Conservation (phyloP, 30 jellyfish, hydroid and myxozoan species). For the Mastigias papua region DNA sequence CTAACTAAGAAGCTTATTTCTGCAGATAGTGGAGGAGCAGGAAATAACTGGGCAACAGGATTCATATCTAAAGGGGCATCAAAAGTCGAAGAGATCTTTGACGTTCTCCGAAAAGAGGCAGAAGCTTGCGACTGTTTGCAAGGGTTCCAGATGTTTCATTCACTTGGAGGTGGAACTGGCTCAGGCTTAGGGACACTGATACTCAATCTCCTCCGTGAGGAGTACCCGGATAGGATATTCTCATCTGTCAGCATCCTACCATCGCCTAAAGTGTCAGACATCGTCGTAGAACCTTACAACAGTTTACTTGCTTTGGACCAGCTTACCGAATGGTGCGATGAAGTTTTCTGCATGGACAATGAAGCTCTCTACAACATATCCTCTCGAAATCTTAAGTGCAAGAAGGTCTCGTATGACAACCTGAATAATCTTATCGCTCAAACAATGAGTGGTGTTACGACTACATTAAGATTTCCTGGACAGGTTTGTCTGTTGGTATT, state of each 20-base stretch:
- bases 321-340: constrained; percentile 88
- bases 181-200: constrained; percentile 96
- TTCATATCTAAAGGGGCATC: constrained; percentile 80
- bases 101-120: constrained; percentile 90
- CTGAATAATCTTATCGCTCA: constrained; percentile 82
- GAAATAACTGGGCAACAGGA: constrained; percentile 99
- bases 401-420: constrained; percentile 70
- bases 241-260: constrained; percentile 95
- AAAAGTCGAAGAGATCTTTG: constrained; percentile 80
- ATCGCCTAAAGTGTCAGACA: constrained; percentile 97
- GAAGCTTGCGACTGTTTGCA: constrained; percentile 96
- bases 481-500: constrained; percentile 69
- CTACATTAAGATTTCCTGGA: constrained; percentile 98
- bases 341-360: constrained; percentile 97
- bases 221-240: constrained; percentile 92
- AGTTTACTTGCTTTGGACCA: constrained; percentile 87
- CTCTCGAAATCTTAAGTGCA: constrained; percentile 55
- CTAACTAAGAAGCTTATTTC: too few relatives aligned
- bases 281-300: constrained; percentile 99
- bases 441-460: constrained; percentile 96
- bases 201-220: constrained; percentile 89
- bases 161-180: constrained; percentile 99
- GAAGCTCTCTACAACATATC: constrained; percentile 96
- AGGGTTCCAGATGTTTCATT: constrained; percentile 95
- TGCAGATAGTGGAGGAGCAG: constrained; percentile 95